These are phyloP conservation scores for Formica aserva DNA, from an alignment of 2,888 invertebrate species.

Conservation along the genomic window DNA sequence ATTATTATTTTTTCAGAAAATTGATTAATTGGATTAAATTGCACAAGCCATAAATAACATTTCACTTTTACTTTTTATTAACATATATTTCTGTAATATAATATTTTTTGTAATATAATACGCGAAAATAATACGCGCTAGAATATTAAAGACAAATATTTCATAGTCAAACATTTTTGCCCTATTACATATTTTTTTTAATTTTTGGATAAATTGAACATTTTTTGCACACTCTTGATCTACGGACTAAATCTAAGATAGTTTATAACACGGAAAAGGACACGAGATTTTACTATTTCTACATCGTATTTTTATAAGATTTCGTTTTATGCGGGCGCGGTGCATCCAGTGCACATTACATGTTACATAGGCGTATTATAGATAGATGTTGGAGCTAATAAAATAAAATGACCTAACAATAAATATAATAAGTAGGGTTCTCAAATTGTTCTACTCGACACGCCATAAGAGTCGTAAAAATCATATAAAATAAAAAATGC, in stretches of 20 bases:
- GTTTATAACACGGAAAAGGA: slow-evolving; percentile 40
- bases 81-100: not conserved
- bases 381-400: slow-evolving; percentile 26
- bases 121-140: not conserved
- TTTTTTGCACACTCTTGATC: slow-evolving; percentile 32
- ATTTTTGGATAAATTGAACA: not conserved
- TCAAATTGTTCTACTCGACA: slow-evolving; percentile 21
- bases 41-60: not conserved
- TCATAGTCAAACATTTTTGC: not conserved
- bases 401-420: slow-evolving; percentile 18
- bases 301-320: slow-evolving; percentile 23
- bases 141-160: not conserved
- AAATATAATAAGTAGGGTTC: not conserved
- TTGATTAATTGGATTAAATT: not conserved
- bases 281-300: slow-evolving; percentile 39
- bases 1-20: not conserved
- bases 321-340: slow-evolving; percentile 28
- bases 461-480: not conserved
- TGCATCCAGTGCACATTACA: slow-evolving; percentile 32
- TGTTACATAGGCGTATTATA: slow-evolving; percentile 4
- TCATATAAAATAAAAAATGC: not conserved
- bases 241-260: slow-evolving; percentile 44
- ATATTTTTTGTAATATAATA: not conserved
- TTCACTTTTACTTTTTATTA: not conserved
- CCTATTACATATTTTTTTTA: not conserved